A percentile compares a stretch with the other conserved stretches of the same genome.
phyloP scores from a whole-genome alignment of 2,888 invertebrate species.

The Rhagonycha fulva region DNA sequence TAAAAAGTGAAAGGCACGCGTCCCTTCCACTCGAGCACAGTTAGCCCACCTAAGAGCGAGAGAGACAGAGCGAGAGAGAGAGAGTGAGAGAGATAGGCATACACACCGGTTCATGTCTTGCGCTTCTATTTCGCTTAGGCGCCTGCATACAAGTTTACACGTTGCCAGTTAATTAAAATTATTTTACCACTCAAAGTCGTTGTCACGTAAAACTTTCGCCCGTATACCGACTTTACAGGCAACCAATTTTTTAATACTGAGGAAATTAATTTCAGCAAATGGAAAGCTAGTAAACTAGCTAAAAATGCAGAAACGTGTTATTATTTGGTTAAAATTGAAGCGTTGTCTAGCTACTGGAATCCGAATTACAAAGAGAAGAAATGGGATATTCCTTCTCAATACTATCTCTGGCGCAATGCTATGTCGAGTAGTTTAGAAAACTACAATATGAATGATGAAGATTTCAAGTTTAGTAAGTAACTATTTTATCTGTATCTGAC shows the following conservation, averaged over 20 bases:
- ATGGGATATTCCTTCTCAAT: slow-evolving; percentile 63
- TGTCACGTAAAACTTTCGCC: too few species aligned
- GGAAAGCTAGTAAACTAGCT: slow-evolving; percentile 68
- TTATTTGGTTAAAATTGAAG: slow-evolving; percentile 77
- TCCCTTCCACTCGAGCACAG: too few species aligned
- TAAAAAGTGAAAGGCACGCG: too few species aligned
- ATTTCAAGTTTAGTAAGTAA: slow-evolving; percentile 78
- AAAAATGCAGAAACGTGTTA: slow-evolving; percentile 58
- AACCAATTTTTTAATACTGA: background rate
- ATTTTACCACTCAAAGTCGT: too few species aligned
- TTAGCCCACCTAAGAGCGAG: too few species aligned
- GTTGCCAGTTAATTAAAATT: too few species aligned
- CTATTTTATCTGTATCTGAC: background rate
- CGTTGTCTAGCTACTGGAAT: slow-evolving; percentile 79
- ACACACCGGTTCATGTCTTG: too few species aligned
- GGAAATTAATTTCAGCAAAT: slow-evolving; percentile 62
- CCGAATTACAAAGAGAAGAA: slow-evolving; percentile 58
- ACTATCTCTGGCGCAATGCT: slow-evolving; percentile 74
- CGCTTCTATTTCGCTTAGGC: too few species aligned
- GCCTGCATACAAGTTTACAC: too few species aligned
- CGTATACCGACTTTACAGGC: too few species aligned
- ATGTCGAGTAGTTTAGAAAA: slow-evolving; percentile 77
- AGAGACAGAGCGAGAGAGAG: too few species aligned
- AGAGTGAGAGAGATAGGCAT: too few species aligned
- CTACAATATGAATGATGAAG: slow-evolving; percentile 76